Conservation (phyloP, 1,140 invertebrate genomes). For the Augochlora pura region DNA sequence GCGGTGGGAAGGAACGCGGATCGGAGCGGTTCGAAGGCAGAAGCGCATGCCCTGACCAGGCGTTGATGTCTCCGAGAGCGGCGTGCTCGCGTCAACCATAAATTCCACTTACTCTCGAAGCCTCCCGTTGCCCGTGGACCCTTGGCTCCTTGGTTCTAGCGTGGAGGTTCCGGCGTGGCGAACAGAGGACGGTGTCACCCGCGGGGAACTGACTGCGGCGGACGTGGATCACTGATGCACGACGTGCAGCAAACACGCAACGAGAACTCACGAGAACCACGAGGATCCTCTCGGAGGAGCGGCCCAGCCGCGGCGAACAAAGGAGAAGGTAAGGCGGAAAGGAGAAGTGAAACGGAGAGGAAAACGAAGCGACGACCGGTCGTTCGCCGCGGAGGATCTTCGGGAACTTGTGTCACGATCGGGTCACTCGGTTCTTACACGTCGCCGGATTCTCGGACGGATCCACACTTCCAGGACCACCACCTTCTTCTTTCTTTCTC, state of each 20-base stretch:
- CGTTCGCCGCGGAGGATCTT: background rate
- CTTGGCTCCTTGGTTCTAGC: background rate
- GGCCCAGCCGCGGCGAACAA: conserved; percentile 7
- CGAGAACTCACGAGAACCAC: conserved; percentile 3
- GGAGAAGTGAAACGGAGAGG: conserved; percentile 46
- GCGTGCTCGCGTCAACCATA: background rate
- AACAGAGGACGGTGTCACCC: background rate
- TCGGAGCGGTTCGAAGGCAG: too few relatives aligned
- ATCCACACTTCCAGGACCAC: too few relatives aligned
- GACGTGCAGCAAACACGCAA: background rate
- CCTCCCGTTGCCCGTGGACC: too few relatives aligned
- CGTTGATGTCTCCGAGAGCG: conserved; percentile 43
- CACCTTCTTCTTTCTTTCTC: too few relatives aligned
- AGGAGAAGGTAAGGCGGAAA: conserved; percentile 24
- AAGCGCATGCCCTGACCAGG: conserved; percentile 17
- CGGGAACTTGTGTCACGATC: background rate
- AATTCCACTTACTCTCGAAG: conserved; percentile 7
- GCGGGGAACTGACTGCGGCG: background rate
- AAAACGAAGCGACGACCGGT: conserved; percentile 18
- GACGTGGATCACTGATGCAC: conserved; percentile 11
- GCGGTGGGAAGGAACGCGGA: conserved; percentile 6
- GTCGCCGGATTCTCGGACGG: too few relatives aligned
- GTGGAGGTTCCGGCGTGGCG: too few relatives aligned
- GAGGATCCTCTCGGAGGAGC: conserved; percentile 6
- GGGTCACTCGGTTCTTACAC: conserved; percentile 8